Evolutionary conservation across 2,888 invertebrate species (phyloP).

Genomic region (Ashinkailepas kermadecensis): DNA sequence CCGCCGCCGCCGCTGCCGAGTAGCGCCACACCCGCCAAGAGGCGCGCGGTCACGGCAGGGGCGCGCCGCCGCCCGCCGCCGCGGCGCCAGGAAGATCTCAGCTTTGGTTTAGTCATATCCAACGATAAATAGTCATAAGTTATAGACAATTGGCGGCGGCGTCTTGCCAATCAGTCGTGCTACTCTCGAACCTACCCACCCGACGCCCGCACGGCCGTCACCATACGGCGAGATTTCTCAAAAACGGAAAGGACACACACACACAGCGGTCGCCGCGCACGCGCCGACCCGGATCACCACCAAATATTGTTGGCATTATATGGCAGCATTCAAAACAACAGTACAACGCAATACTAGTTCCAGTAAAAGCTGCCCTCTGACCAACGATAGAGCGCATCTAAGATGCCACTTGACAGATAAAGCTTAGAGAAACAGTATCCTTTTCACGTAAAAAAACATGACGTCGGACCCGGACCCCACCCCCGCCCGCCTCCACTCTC

Average conservation of each 20-base stretch:
- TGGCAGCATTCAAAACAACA: slow-evolving; percentile 1
- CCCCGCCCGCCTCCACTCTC: too few species aligned
- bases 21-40: too few species aligned
- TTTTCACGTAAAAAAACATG: not conserved
- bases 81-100: not conserved
- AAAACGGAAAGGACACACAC: not conserved
- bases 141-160: not conserved
- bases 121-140: slow-evolving; percentile 10
- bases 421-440: not conserved
- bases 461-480: too few species aligned
- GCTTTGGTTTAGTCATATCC: slow-evolving; percentile 12
- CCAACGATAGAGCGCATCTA: not conserved
- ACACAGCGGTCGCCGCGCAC: not conserved
- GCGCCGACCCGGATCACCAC: too few species aligned
- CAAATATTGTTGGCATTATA: not conserved
- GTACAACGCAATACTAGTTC: not conserved
- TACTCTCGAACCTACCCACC: not conserved
- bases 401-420: slow-evolving; percentile 10
- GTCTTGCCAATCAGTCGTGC: not conserved
- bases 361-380: slow-evolving; percentile 9
- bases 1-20: not conserved
- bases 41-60: not conserved
- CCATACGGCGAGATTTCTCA: too few species aligned
- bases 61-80: not conserved
- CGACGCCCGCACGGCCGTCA: not conserved